Percentiles rank a stretch among this genome's conserved stretches.
phyloP scores from a whole-genome alignment of 2,888 invertebrate species.

The Xanthorhoe spadicearia region DNA sequence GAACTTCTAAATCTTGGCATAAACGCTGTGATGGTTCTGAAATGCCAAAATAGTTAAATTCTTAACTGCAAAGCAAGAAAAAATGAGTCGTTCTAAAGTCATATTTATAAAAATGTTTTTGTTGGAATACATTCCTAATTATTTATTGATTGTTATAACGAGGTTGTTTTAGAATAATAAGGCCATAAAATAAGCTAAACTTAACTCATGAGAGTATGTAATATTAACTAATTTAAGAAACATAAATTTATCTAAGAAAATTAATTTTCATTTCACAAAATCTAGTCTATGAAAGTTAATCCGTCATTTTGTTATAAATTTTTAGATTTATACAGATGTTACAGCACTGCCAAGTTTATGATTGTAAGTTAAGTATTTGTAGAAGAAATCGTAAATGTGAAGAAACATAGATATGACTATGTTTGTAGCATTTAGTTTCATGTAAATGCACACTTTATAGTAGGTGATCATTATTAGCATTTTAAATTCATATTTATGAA shows the following conservation, averaged over 20 bases:
- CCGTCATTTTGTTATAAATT: slow-evolving; percentile 50
- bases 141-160: slow-evolving; percentile 17
- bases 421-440: slow-evolving; percentile 43
- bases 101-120: not conserved
- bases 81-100: not conserved
- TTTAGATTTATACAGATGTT: slow-evolving; percentile 63
- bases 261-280: slow-evolving; percentile 23
- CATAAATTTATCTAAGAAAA: slow-evolving; percentile 32
- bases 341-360: slow-evolving; percentile 77
- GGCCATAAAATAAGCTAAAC: slow-evolving; percentile 27
- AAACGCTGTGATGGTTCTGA: slow-evolving; percentile 19
- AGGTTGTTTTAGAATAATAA: slow-evolving; percentile 40
- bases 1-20: slow-evolving; percentile 12
- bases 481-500: slow-evolving; percentile 6
- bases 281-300: slow-evolving; percentile 36
- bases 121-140: slow-evolving; percentile 5
- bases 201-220: slow-evolving; percentile 20
- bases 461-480: not conserved
- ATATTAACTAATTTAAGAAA: slow-evolving; percentile 20
- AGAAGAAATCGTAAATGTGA: slow-evolving; percentile 52
- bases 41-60: slow-evolving; percentile 28
- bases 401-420: slow-evolving; percentile 43
- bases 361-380: slow-evolving; percentile 51
- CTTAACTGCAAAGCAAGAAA: slow-evolving; percentile 1
- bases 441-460: slow-evolving; percentile 29